phyloP scores from a whole-genome alignment of 2,797 vertebrate genomes.

The Dicrostonyx torquatus region DNA sequence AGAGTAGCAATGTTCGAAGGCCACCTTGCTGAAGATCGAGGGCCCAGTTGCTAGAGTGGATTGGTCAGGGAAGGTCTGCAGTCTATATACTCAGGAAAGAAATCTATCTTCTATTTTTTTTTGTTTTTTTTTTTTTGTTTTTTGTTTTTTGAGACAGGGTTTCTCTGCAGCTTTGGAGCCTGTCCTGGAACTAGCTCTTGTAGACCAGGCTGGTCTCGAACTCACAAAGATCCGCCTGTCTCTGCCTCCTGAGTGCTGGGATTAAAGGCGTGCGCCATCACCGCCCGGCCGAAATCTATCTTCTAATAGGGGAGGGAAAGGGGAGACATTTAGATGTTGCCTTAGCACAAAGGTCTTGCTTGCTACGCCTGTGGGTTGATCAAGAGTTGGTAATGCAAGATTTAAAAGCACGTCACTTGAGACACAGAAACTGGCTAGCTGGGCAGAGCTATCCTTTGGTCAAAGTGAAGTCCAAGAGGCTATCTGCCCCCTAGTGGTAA shows the following conservation, averaged over 20 bases:
- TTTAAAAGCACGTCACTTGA: slow-evolving; percentile 42
- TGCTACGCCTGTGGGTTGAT: background rate
- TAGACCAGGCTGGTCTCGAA: too few species aligned
- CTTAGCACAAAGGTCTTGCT: background rate
- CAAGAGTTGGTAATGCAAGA: background rate
- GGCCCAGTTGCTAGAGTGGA: background rate
- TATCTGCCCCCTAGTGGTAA: slow-evolving; percentile 81
- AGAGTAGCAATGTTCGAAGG: background rate
- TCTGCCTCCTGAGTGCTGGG: too few species aligned
- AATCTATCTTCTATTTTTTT: background rate
- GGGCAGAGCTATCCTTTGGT: slow-evolving; percentile 60
- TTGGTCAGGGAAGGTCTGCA: background rate
- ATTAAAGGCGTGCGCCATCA: too few species aligned
- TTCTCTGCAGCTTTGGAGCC: too few species aligned
- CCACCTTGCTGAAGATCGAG: background rate
- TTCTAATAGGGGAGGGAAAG: background rate
- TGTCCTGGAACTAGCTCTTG: too few species aligned
- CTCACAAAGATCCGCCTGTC: too few species aligned
- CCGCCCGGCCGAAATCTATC: background rate
- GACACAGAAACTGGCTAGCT: slow-evolving; percentile 11
- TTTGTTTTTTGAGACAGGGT: too few species aligned
- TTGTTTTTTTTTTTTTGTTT: too few species aligned
- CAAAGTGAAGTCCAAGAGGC: slow-evolving; percentile 66
- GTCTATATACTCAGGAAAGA: background rate
- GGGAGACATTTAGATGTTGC: background rate